These are phyloP conservation scores for Desmophyllum pertusum DNA, from an alignment of 92 coral and sea anemone species.

Conservation along the genomic window DNA sequence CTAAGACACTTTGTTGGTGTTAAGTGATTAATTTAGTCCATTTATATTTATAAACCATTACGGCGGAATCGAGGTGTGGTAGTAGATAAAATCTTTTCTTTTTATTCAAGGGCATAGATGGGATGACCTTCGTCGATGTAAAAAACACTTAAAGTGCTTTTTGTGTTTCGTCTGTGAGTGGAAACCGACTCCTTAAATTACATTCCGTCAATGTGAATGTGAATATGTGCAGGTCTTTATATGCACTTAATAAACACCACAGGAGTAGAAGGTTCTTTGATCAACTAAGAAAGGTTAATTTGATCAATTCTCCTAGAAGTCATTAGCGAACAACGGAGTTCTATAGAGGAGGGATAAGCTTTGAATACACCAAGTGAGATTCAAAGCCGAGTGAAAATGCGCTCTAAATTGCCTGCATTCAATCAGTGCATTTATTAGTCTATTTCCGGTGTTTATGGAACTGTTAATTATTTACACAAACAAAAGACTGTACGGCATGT, in stretches of 20 bases:
- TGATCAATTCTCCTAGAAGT: slow-evolving; percentile 8
- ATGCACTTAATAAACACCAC: not conserved
- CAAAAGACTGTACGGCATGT: slow-evolving; percentile 72
- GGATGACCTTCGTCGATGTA: not conserved
- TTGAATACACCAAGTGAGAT: slow-evolving; percentile 13
- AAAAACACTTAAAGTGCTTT: not conserved
- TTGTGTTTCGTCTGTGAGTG: not conserved
- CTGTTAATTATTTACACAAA: slow-evolving; percentile 88
- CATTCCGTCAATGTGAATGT: not conserved
- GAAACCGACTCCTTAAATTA: not conserved
- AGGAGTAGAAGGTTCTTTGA: not conserved
- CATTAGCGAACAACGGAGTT: slow-evolving; percentile 30
- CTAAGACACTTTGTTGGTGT: slow-evolving; percentile 33
- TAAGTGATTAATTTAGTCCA: slow-evolving; percentile 39
- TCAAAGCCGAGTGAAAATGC: slow-evolving; percentile 28
- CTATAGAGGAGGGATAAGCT: slow-evolving; percentile 27
- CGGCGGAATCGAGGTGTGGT: slow-evolving; percentile 14
- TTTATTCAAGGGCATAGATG: not conserved
- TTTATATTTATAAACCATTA: slow-evolving; percentile 43
- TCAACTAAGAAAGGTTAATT: not conserved
- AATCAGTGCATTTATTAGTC: slow-evolving; percentile 50
- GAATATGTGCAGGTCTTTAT: not conserved
- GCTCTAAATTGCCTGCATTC: slow-evolving; percentile 49
- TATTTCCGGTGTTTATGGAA: slow-evolving; percentile 84
- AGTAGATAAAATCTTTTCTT: slow-evolving; percentile 35